These are phyloP conservation scores for Apogon talboti DNA, from an alignment of 2,797 vertebrate species.

Conservation along the genomic window DNA sequence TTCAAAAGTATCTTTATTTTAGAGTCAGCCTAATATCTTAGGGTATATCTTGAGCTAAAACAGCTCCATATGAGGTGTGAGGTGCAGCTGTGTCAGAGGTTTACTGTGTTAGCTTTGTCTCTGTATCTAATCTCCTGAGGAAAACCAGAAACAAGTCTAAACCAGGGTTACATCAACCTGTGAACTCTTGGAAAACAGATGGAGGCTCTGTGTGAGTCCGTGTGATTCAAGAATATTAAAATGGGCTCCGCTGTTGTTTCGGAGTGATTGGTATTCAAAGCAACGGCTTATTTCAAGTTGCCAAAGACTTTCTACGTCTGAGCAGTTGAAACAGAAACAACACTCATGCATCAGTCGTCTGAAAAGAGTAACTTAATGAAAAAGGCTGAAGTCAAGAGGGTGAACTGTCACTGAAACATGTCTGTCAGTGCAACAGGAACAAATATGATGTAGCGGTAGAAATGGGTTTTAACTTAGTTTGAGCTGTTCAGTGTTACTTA, in stretches of 20 bases:
- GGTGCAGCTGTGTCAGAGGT: constrained; percentile 1
- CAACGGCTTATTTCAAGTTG: constrained; percentile 19
- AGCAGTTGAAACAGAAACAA: constrained; percentile 7
- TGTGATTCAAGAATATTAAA: constrained; percentile 50
- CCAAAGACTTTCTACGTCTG: constrained; percentile 21
- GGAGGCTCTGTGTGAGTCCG: background rate
- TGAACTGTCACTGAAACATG: background rate
- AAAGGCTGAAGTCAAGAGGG: constrained; percentile 1
- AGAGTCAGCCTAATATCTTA: too few species aligned
- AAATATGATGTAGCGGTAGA: constrained; percentile 10
- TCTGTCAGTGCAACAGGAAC: constrained; percentile 1
- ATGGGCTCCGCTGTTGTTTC: constrained; percentile 42
- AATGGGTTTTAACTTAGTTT: constrained; percentile 18
- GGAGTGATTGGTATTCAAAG: constrained; percentile 49
- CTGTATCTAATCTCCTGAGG: constrained; percentile 46
- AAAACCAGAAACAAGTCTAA: constrained; percentile 39
- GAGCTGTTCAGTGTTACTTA: constrained; percentile 11
- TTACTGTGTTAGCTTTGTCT: constrained; percentile 11
- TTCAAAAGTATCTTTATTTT: background rate
- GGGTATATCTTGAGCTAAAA: background rate
- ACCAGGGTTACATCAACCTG: constrained; percentile 11
- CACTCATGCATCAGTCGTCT: background rate
- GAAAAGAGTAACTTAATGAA: constrained; percentile 2
- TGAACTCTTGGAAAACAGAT: constrained; percentile 8
- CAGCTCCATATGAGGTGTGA: background rate